phyloP scores from a whole-genome alignment of 2,888 invertebrate species.

The Ochlodes sylvanus region DNA sequence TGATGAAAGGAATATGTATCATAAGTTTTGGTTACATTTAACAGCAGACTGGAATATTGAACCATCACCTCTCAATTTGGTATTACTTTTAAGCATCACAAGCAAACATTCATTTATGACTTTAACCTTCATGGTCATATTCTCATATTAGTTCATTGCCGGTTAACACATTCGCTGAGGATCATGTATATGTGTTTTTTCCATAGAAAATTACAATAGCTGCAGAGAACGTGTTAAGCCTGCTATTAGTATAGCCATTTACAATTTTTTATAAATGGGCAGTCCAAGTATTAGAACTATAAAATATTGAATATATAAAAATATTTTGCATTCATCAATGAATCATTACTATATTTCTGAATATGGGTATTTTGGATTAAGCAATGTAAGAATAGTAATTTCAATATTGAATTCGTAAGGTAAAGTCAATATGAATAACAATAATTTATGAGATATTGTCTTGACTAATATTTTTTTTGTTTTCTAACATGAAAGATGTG shows the following conservation, averaged over 20 bases:
- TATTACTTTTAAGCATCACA: constrained; percentile 44
- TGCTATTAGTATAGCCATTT: too few relatives aligned
- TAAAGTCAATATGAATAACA: constrained; percentile 43
- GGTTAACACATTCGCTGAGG: too few relatives aligned
- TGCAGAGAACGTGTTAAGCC: too few relatives aligned
- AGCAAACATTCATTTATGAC: constrained; percentile 45
- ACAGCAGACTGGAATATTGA: constrained; percentile 29
- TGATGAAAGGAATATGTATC: neutral
- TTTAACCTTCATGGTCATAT: constrained; percentile 48
- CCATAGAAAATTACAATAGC: too few relatives aligned
- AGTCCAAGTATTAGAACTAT: constrained; percentile 19
- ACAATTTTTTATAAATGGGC: constrained; percentile 13
- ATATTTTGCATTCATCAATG: constrained; percentile 6
- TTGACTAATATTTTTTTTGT: constrained; percentile 55
- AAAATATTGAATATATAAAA: constrained; percentile 21
- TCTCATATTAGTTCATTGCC: neutral
- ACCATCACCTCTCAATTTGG: constrained; percentile 48
- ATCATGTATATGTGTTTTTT: too few relatives aligned
- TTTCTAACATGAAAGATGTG: constrained; percentile 57
- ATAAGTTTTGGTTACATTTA: too few relatives aligned
- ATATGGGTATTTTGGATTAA: neutral
- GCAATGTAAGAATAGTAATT: constrained; percentile 14
- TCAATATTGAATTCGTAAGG: constrained; percentile 25
- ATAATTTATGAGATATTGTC: constrained; percentile 52
- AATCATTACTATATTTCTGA: constrained; percentile 8